Evolutionary conservation across 2,113 vertebrate species (phyloP).

Genomic region (Porphyrio hochstetteri): DNA sequence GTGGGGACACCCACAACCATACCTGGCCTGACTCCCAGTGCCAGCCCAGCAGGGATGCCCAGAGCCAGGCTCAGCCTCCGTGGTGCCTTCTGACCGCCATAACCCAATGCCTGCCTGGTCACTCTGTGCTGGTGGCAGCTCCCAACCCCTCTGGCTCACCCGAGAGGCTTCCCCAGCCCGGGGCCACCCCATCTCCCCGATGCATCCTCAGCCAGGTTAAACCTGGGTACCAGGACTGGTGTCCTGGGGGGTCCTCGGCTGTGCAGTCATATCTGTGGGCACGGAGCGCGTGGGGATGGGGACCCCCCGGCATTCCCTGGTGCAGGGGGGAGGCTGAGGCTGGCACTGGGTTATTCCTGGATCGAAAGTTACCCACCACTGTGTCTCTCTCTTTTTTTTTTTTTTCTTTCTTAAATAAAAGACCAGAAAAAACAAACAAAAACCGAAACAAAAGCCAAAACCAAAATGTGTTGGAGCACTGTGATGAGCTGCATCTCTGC

Average conservation of each 20-base stretch:
- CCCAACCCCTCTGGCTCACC: neutral
- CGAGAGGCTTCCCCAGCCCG: fast-evolving
- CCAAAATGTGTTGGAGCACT: neutral
- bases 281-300: neutral
- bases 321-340: neutral
- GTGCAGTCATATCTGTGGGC: neutral
- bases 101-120: neutral
- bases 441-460: neutral
- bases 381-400: conserved; percentile 58
- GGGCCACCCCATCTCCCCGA: neutral
- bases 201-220: neutral
- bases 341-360: neutral
- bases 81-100: conserved; percentile 58
- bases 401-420: conserved; percentile 71
- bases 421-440: conserved; percentile 12
- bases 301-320: fast-evolving
- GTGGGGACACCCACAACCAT: neutral
- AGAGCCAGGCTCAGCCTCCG: neutral
- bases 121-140: neutral
- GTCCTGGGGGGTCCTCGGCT: neutral
- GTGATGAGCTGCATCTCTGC: neutral
- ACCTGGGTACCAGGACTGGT: neutral
- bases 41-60: neutral
- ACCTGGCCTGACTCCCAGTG: neutral
- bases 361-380: conserved; percentile 67